Evolutionary conservation across 30 jellyfish, hydroid and myxozoan species (phyloP).

Genomic region (Hydractinia symbiolongicarpus): DNA sequence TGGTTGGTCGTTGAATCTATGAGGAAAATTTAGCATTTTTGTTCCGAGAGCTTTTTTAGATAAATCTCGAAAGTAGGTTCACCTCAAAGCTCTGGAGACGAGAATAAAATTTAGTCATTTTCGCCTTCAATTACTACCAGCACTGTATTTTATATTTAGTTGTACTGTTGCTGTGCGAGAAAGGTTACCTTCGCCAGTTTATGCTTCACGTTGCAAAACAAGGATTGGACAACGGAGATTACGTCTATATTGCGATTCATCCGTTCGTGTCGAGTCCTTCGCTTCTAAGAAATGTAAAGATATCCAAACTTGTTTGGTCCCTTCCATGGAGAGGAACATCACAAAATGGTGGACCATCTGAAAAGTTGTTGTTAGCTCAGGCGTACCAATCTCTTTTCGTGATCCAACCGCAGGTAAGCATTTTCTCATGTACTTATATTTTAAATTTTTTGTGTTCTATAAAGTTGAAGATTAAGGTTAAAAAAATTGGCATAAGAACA

Average conservation of each 20-base stretch:
- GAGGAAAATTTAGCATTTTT: too few relatives aligned
- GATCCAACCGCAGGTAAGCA: constrained; percentile 19
- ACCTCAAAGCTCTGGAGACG: too few relatives aligned
- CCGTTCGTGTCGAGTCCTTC: constrained; percentile 12
- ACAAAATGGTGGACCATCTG: not conserved
- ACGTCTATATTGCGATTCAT: constrained; percentile 45
- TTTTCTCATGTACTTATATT: not conserved
- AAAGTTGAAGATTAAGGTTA: too few relatives aligned
- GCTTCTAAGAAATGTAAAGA: not conserved
- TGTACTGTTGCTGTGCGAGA: constrained; percentile 21
- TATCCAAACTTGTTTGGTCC: constrained; percentile 4
- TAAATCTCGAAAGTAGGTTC: too few relatives aligned
- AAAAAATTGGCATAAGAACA: too few relatives aligned
- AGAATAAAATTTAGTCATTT: too few relatives aligned
- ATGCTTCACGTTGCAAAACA: constrained; percentile 46
- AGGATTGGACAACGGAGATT: constrained; percentile 63
- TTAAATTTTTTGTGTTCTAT: too few relatives aligned
- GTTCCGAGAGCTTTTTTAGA: too few relatives aligned
- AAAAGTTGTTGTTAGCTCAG: not conserved
- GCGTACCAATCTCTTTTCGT: constrained; percentile 26
- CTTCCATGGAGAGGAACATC: constrained; percentile 21
- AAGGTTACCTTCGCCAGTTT: constrained; percentile 23
- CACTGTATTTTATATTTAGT: constrained; percentile 8
- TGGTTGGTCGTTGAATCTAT: too few relatives aligned
- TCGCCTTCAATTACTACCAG: too few relatives aligned